Percentiles rank a stretch among this genome's conserved stretches.
These are phyloP conservation scores for Rugalucina vietnamica DNA, from an alignment of 2,888 invertebrate species.

Conservation along the genomic window DNA sequence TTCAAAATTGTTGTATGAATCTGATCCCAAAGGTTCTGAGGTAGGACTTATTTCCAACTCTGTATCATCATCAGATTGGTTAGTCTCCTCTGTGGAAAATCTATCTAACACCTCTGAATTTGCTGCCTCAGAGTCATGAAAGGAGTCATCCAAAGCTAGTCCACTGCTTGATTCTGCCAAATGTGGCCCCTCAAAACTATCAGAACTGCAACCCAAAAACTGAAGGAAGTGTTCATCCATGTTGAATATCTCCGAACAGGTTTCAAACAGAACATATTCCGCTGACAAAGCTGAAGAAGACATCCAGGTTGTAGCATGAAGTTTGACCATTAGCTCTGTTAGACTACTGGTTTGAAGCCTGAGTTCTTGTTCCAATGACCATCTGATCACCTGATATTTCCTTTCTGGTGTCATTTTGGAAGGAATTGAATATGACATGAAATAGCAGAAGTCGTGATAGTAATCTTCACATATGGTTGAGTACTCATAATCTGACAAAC, in stretches of 20 bases:
- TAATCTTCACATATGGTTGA: constrained; percentile 37
- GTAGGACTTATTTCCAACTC: neutral
- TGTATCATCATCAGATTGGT: neutral
- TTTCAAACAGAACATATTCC: constrained; percentile 29
- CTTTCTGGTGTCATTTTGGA: neutral
- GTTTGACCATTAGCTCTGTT: neutral
- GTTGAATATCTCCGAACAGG: neutral
- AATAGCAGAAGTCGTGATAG: constrained; percentile 48
- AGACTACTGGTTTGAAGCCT: neutral
- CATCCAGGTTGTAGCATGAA: constrained; percentile 38
- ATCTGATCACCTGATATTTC: neutral
- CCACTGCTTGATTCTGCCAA: neutral
- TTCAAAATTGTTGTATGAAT: neutral
- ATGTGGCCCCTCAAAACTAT: neutral
- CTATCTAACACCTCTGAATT: neutral
- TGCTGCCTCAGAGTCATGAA: neutral
- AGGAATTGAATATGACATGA: constrained; percentile 9
- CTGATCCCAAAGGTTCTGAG: neutral
- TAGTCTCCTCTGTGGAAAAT: neutral
- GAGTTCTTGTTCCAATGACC: constrained; percentile 23
- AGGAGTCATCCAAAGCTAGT: neutral
- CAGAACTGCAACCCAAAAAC: neutral
- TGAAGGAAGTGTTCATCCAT: no score
- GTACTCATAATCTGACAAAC: constrained; percentile 23
- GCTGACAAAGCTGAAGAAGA: constrained; percentile 12